Conservation (phyloP, 1,140 invertebrate species). For the Hestina assimilis region DNA sequence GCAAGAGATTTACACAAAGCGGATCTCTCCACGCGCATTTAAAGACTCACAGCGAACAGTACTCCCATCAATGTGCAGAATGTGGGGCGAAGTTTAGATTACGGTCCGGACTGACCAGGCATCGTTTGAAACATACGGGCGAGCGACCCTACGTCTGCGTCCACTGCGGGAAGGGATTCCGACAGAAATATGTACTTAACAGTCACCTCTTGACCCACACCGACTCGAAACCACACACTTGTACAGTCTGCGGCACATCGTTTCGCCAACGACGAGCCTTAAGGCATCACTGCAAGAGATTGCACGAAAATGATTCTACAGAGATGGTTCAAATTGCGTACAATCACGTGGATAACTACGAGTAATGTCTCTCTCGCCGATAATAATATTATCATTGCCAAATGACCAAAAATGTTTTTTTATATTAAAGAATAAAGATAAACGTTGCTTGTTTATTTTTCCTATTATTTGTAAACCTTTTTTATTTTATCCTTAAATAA, state of each 20-base stretch:
- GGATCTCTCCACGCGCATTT: slow-evolving; percentile 66
- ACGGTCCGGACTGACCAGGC: slow-evolving; percentile 78
- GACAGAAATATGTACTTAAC: slow-evolving; percentile 81
- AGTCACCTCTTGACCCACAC: slow-evolving; percentile 65
- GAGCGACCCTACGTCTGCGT: slow-evolving; percentile 83
- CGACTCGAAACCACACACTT: slow-evolving; percentile 44
- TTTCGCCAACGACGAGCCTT: slow-evolving; percentile 51
- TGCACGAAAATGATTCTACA: slow-evolving; percentile 33
- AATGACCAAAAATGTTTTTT: too few relatives aligned
- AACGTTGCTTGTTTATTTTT: too few relatives aligned
- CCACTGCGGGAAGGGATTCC: slow-evolving; percentile 80
- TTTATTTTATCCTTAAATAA: not conserved
- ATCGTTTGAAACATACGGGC: slow-evolving; percentile 82
- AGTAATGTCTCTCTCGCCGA: slow-evolving; percentile 14
- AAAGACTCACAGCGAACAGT: slow-evolving; percentile 78
- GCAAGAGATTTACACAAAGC: slow-evolving; percentile 69
- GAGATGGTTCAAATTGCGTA: slow-evolving; percentile 15
- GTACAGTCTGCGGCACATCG: slow-evolving; percentile 39
- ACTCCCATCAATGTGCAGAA: slow-evolving; percentile 80
- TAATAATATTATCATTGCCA: too few relatives aligned
- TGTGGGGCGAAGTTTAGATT: slow-evolving; percentile 82
- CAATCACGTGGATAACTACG: slow-evolving; percentile 26
- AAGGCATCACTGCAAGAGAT: slow-evolving; percentile 42
- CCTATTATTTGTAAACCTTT: too few relatives aligned
- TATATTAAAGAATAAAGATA: too few relatives aligned